Base-by-base conservation (phyloP, 2,888 invertebrate species). In the Lycocerus yunnanus region DNA sequence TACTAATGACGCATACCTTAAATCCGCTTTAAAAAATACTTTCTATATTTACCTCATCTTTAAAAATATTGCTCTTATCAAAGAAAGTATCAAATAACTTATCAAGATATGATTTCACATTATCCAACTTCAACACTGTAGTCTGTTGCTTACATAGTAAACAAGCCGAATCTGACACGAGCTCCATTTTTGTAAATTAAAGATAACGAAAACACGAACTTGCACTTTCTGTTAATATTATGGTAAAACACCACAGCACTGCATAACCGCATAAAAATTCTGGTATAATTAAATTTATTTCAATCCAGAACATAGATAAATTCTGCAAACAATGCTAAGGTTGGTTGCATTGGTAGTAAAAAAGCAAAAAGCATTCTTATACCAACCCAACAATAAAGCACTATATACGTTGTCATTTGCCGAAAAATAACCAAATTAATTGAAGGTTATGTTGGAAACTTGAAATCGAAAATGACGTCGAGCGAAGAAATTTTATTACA, bases 401-500 rank as follows among this genome's bases (percentile, higher is more conserved):
- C n/a, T n/a, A n/a, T n/a, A n/a, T n/a, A n/a, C n/a, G n/a, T n/a
- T 24, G 11, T 24, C 11, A 24, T 24, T 43, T 24, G 24, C 2
- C n/a, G n/a, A n/a, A n/a, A n/a, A n/a, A 1, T 43, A 43, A n/a
- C n/a, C n/a, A n/a, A n/a, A n/a, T n/a, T n/a, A n/a, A n/a, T n/a
- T n/a, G n/a, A n/a, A n/a, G 43, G 43, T 43, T 43, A 43, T n/a
- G 43, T 43, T 43, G n/a, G n/a, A 43, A 43, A 8, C n/a, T 43
- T 1, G 6, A n/a, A 24, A 15, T 5, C 82, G 84, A 86, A 84
- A 84, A 95, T 95, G 95, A 93, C 95, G 71, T 95, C 95, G 78
- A 96, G 96, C 73, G 99, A 99, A 89, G 98, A 98, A 88, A 97
- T 99, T 72, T 89, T 98, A 81, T 90, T 97, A 80, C 96, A 97